phyloP scores from a whole-genome alignment of 2,797 vertebrate species.

The Spheniscus humboldti region DNA sequence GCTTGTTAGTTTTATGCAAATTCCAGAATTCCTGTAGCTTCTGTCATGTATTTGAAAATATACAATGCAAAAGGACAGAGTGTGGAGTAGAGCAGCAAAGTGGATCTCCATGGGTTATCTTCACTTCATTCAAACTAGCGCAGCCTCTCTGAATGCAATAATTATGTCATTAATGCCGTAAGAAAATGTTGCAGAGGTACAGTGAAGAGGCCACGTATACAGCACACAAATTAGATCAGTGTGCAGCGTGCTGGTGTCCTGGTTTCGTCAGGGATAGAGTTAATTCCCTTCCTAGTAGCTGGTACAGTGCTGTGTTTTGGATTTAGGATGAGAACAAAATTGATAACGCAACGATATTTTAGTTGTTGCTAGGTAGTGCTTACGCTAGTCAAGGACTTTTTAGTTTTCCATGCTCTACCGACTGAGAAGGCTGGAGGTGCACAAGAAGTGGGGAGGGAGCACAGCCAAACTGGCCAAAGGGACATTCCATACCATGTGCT shows the following conservation, averaged over 20 bases:
- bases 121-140: neutral
- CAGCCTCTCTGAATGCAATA: neutral
- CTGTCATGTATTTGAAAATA: slow-evolving; percentile 49
- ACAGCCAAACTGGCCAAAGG: no score
- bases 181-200: neutral
- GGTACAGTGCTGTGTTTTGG: no score
- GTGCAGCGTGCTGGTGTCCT: neutral
- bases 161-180: slow-evolving; percentile 37
- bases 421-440: no score
- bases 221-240: neutral
- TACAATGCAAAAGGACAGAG: neutral
- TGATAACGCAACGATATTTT: no score
- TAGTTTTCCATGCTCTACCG: no score
- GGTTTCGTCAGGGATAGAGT: no score
- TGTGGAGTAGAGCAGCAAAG: slow-evolving; percentile 35
- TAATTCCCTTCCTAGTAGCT: no score
- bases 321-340: no score
- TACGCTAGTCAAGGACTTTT: no score
- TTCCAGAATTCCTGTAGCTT: slow-evolving; percentile 47
- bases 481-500: no score
- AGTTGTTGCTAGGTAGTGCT: no score
- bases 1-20: slow-evolving; percentile 59
- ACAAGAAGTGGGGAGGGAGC: no score
- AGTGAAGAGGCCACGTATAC: neutral
- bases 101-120: slow-evolving; percentile 43